Evolutionary conservation across 2,113 vertebrate genomes (phyloP), one percentile per base, ranked within the genome.

Genomic region (Melanerpes formicivorus): DNA sequence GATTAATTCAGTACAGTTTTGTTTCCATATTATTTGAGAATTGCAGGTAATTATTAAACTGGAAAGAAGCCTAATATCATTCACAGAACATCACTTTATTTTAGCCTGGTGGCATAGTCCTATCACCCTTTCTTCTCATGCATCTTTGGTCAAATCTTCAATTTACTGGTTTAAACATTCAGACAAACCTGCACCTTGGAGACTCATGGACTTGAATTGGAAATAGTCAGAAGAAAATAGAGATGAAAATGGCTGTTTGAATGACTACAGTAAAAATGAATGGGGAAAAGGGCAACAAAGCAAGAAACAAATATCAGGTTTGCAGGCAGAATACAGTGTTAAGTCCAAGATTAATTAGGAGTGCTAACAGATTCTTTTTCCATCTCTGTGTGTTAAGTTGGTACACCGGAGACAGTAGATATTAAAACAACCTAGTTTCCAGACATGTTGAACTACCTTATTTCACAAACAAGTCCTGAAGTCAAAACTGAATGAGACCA

Each of bases 391-490:
- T 54, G 34, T 18, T 50, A 3, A 50, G 40, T 46, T 90, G 82
- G 40, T 71, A 80, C 42, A 16, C 26, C 46, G 70, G 65, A 64
- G n/a, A 84, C 2, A 74, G 32, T 25, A 88, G 48, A n/a, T 58
- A 84, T 27, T 89, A 64, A 73, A 78, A 42, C 40, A 94, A 52
- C 11, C 7, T 54, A 7, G 19, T 77, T 92, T 71, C 60, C 64
- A 64, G 60, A 87, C 62, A 44, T 84, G 34, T 69, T 77, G 37
- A 77, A 27, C 48, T 84, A 29, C 30, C 12, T 84, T 62, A 77
- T 77, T 90, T 92, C 32, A 60, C 18, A 42, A 87, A 80, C 37
- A 65, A 83, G 52, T 90, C 67, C 80, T 79, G 64, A 95, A 94
- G 32, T 79, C 37, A 93, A 64, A 77, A 85, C 10, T n/a, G 30